Base-by-base conservation (phyloP, 2,113 vertebrate genomes). In the Pterophyllum scalare region DNA sequence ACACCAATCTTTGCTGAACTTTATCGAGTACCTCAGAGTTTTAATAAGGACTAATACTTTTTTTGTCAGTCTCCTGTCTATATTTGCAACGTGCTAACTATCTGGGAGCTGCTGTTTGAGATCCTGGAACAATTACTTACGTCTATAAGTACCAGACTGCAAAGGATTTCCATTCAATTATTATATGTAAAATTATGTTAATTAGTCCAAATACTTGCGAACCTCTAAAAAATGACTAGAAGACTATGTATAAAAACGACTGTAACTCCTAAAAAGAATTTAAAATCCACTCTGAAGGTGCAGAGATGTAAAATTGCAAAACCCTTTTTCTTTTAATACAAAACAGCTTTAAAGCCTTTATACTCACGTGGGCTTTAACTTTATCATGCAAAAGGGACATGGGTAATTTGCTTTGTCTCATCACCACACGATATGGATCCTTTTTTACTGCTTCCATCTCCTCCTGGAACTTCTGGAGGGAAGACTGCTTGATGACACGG, bases 401-500 rank as follows among this genome's bases (percentile, higher is more conserved):
- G 0, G 98, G 98, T 15, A 99, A 87, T 90, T 97, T 98, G 91
- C 93, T 98, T 20, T 96, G 97, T 90, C 94, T 97, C 98, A 99
- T 99, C 83, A 99, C 95, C 64, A 99, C 97, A 82, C 96, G 96
- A 89, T 99, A 99, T 0, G 98, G 98, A 90, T 99, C 97, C 65
- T 98, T 99, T 95, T 97, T 95, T 19, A 99, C 93, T 0, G 90
- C 94, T 26, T 96, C 96, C 98, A 99, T 99, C 90, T 99, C 98
- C 1, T 99, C 98, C 90, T 99, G 98, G 91, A 99, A 99, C 65
- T 96, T 98, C 93, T 99, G 98, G 0, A 99, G 95, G 35, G 97
- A 98, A 0, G 98, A 96, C 33, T 99, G 98, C 94, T 98, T 99
- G 94, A 99, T 98, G 72, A 99, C 98, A 22, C 98, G 97, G 9